A percentile compares a stretch with the other conserved stretches of the same genome.
These are phyloP conservation scores for Zosterops pallidus DNA, from an alignment of 2,113 vertebrate genomes.

Conservation along the genomic window DNA sequence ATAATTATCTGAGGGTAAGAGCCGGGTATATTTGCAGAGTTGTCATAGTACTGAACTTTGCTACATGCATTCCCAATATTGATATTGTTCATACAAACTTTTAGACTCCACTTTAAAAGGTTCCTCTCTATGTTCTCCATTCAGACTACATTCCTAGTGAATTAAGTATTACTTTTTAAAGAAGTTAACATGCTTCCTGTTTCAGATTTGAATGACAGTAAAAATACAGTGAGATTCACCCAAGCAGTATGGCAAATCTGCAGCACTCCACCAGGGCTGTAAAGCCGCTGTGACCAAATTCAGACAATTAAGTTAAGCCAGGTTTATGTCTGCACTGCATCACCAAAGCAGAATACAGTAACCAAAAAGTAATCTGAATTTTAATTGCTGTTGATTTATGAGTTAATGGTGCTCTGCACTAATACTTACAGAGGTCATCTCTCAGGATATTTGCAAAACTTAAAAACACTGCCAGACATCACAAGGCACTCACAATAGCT, in stretches of 20 bases:
- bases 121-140: not conserved
- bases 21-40: not conserved
- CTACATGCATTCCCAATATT: not conserved
- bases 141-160: not conserved
- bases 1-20: not conserved
- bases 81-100: not conserved
- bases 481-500: not conserved
- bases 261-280: not conserved
- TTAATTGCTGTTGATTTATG: not conserved
- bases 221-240: not conserved
- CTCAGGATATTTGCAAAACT: not conserved
- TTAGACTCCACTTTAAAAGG: not conserved
- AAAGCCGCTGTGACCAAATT: not conserved
- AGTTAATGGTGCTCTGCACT: not conserved
- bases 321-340: not conserved
- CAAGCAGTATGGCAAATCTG: not conserved
- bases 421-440: not conserved
- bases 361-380: not conserved
- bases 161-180: not conserved
- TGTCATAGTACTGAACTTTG: not conserved
- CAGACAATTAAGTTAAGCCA: not conserved
- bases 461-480: not conserved
- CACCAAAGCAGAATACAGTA: not conserved
- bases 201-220: not conserved
- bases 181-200: not conserved